These are phyloP conservation scores for Isoperla grammatica DNA, from an alignment of 2,888 invertebrate species.

Conservation along the genomic window DNA sequence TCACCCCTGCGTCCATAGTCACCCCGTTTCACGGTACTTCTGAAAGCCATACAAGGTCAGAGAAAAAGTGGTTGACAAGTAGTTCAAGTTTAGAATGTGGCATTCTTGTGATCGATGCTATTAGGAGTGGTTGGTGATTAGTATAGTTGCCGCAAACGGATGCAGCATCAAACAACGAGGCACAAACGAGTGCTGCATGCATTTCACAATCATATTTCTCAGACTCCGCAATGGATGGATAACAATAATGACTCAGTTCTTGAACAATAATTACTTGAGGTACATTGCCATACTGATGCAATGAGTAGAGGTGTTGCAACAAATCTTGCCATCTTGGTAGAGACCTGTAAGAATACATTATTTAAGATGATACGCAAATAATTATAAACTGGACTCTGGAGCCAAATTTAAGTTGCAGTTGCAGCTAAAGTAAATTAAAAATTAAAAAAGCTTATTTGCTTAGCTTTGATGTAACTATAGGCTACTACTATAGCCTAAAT, in stretches of 20 bases:
- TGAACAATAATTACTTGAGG: conserved; percentile 39
- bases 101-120: conserved; percentile 12
- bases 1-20: not conserved
- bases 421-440: conserved; percentile 2
- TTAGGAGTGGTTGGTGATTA: conserved; percentile 9
- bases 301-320: conserved; percentile 38
- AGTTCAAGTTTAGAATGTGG: conserved; percentile 1
- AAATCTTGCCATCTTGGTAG: conserved; percentile 39
- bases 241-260: conserved; percentile 38
- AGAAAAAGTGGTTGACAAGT: conserved; percentile 23
- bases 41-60: conserved; percentile 22
- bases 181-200: conserved; percentile 36
- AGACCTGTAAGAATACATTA: conserved; percentile 35
- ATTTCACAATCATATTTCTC: conserved; percentile 28
- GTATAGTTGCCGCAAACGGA: conserved; percentile 33
- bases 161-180: conserved; percentile 38
- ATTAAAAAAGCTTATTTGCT: not conserved
- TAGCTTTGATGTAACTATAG: not conserved
- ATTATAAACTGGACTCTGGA: too few species aligned
- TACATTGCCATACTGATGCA: conserved; percentile 39
- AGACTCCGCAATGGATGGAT: conserved; percentile 25
- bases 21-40: conserved; percentile 7
- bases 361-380: not conserved
- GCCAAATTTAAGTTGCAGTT: not conserved
- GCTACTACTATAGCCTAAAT: too few species aligned